phyloP scores from a whole-genome alignment of 1,140 invertebrate genomes.

The Cherax quadricarinatus region DNA sequence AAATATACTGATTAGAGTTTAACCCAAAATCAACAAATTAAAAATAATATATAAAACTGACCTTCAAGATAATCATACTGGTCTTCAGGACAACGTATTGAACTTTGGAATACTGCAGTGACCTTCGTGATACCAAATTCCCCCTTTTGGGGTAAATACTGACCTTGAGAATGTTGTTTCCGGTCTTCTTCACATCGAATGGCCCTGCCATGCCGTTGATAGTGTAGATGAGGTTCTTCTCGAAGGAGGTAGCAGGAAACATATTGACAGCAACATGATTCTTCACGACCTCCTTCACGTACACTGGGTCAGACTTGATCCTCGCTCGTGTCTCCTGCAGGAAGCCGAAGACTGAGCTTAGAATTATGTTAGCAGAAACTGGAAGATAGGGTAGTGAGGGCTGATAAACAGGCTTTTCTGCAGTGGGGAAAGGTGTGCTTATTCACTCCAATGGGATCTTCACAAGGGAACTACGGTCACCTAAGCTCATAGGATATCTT shows the following conservation, averaged over 20 bases:
- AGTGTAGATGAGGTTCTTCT: conserved; percentile 76
- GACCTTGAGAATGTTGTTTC: conserved; percentile 52
- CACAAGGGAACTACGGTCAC: no score
- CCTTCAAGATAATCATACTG: no score
- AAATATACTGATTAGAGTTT: no score
- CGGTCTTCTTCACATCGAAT: conserved; percentile 73
- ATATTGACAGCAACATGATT: conserved; percentile 78
- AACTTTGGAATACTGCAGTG: no score
- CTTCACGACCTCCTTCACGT: conserved; percentile 76
- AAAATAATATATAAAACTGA: no score
- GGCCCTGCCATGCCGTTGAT: conserved; percentile 74
- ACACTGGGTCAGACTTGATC: conserved; percentile 76
- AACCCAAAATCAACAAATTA: no score
- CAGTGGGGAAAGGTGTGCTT: no score
- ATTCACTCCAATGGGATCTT: no score
- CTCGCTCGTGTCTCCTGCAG: conserved; percentile 70
- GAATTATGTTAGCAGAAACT: neutral
- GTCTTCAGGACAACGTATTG: no score
- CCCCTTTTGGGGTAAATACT: neutral
- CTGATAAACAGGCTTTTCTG: no score
- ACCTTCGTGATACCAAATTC: no score
- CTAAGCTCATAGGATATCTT: no score
- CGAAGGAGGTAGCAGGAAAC: conserved; percentile 76
- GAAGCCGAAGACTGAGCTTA: neutral
- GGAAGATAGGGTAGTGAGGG: neutral